Evolutionary conservation across 2,113 vertebrate species (phyloP), one percentile per base, ranked within the genome.

Genomic region (Rhombomys opimus): DNA sequence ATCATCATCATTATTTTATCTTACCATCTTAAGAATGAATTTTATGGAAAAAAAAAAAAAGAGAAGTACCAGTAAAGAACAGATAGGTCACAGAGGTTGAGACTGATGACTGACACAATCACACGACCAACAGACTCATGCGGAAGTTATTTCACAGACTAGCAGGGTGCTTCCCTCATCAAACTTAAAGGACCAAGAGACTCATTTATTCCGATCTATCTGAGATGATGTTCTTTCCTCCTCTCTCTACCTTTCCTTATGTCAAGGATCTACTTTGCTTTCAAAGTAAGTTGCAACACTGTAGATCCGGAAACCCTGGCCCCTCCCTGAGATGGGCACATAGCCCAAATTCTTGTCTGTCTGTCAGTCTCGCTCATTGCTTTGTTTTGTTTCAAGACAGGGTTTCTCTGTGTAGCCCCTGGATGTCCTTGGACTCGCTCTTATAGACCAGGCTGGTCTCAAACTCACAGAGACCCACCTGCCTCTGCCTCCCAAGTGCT

Each of bases 11-110:
- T 73, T 59, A 22, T 93, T 94, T 84, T 70, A 94, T 82, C 87
- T 85, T 63, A 93, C 8, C 52, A 87, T 10, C 68, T 90, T 94
- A 92, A 92, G 46, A 90, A 85, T 81, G 87, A 91, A 91, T 30
- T 68, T 50, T 23, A 93, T 13, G 23, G 50, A 76, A 54, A 91
- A 95, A 18, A 20, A n/a, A n/a, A 94, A 68, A 18, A 20, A 82
- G 73, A 93, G 46, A 72, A 46, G 93, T 65, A 61, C 95, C 87
- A 73, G 2, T 41, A 41, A 92, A 87, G 35, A 82, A 73, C 63
- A 87, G 38, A 61, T 73, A 72, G 61, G 63, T 95, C 46, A 72
- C 17, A 67, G 14, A 59, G 38, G 20, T 8, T 87, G 59, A 81
- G 75, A 95, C 2, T 41, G 17, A 84, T 15, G 41, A 46, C 41